phyloP scores from a whole-genome alignment of 2,888 invertebrate species.

The Aquatica leii region DNA sequence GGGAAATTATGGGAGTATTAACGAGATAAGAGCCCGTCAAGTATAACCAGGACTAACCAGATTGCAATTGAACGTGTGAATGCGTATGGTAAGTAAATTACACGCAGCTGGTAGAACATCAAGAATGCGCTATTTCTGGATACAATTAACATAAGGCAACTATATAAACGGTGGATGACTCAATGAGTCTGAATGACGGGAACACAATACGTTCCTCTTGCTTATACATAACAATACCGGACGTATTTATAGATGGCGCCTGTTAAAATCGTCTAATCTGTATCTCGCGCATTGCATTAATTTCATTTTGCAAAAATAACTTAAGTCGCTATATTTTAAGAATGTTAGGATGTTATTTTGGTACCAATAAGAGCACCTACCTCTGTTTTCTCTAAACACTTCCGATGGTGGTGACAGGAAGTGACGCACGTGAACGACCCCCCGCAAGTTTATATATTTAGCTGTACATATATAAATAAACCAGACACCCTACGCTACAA shows the following conservation, averaged over 20 bases:
- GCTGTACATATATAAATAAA: conserved; percentile 28
- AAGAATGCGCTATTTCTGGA: conserved; percentile 41
- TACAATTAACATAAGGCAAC: conserved; percentile 40
- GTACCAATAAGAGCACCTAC: conserved; percentile 10
- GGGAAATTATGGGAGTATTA: background rate
- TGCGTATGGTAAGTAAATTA: conserved; percentile 33
- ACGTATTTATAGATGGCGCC: conserved; percentile 26
- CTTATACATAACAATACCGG: conserved; percentile 2
- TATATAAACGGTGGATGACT: conserved; percentile 35
- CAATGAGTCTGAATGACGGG: conserved; percentile 27
- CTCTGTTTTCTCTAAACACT: conserved; percentile 27
- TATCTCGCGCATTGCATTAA: background rate
- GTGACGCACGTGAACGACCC: conserved; percentile 45
- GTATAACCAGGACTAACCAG: conserved; percentile 25
- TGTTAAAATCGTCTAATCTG: background rate
- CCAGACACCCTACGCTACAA: conserved; percentile 25
- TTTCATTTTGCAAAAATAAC: background rate
- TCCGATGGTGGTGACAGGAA: conserved; percentile 47
- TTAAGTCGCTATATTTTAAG: background rate
- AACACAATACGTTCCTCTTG: conserved; percentile 19
- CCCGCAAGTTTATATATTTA: conserved; percentile 40
- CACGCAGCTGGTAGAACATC: conserved; percentile 35
- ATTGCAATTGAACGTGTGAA: conserved; percentile 29
- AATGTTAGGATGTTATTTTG: conserved; percentile 16
- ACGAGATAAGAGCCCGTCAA: conserved; percentile 1